These are phyloP conservation scores for Coecobrya sp. DNA, from an alignment of 2,888 invertebrate species.

Conservation along the genomic window DNA sequence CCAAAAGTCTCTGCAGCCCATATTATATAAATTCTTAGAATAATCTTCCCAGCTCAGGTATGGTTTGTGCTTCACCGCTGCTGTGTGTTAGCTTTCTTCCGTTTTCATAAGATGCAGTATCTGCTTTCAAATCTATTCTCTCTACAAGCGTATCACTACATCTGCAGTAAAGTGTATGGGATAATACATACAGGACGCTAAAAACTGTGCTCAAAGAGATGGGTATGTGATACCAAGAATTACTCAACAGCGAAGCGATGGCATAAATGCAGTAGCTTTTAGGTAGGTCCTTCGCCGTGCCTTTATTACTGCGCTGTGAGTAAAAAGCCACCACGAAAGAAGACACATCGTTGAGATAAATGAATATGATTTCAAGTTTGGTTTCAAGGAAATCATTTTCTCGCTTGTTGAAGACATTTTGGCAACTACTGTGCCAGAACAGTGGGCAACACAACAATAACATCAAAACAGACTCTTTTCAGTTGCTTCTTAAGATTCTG, in stretches of 20 bases:
- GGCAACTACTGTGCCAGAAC: slow-evolving; percentile 69
- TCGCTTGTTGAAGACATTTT: slow-evolving; percentile 73
- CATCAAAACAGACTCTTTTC: neutral
- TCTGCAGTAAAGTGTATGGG: neutral
- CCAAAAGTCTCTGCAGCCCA: slow-evolving; percentile 37
- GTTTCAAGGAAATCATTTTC: slow-evolving; percentile 70
- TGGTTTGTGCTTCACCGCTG: slow-evolving; percentile 16
- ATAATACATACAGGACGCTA: neutral
- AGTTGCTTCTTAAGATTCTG: neutral
- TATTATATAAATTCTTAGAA: slow-evolving; percentile 49
- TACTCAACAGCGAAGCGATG: slow-evolving; percentile 18
- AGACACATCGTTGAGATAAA: slow-evolving; percentile 14
- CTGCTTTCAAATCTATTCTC: neutral
- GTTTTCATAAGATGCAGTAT: neutral
- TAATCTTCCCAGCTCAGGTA: slow-evolving; percentile 52
- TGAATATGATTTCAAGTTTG: slow-evolving; percentile 67
- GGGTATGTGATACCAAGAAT: slow-evolving; percentile 63
- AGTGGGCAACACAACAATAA: slow-evolving; percentile 63
- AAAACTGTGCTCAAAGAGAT: slow-evolving; percentile 12
- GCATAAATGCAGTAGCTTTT: slow-evolving; percentile 54
- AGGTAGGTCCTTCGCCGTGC: slow-evolving; percentile 19
- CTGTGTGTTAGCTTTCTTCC: slow-evolving; percentile 46
- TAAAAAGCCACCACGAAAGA: neutral
- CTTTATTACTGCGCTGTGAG: slow-evolving; percentile 17
- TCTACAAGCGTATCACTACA: neutral